A percentile compares a stretch with the other conserved stretches of the same genome.
phyloP scores from a whole-genome alignment of 2,888 invertebrate genomes.

The Tigriopus californicus region DNA sequence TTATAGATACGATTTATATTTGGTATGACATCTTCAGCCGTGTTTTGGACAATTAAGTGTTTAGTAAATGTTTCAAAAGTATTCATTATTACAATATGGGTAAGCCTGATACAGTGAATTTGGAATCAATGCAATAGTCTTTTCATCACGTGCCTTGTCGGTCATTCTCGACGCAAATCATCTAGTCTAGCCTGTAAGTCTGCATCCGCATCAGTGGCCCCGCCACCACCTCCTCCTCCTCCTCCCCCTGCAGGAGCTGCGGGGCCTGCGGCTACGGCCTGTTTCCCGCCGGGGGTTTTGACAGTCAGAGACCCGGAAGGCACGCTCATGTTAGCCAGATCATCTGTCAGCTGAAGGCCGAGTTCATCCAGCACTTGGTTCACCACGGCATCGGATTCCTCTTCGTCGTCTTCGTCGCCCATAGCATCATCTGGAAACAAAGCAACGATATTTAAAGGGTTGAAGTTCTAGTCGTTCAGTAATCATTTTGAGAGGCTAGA shows the following conservation, averaged over 20 bases:
- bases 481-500: too few relatives aligned
- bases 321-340: constrained; percentile 67
- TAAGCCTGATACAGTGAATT: not conserved
- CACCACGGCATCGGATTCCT: constrained; percentile 89
- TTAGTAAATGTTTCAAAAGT: too few relatives aligned
- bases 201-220: constrained; percentile 60
- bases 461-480: too few relatives aligned
- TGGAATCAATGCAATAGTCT: not conserved
- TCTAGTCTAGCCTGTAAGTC: constrained; percentile 91
- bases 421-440: constrained; percentile 69
- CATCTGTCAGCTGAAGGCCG: constrained; percentile 82
- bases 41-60: too few relatives aligned
- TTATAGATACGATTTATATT: too few relatives aligned
- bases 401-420: constrained; percentile 94
- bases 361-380: constrained; percentile 91
- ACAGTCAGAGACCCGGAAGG: constrained; percentile 36
- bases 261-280: constrained; percentile 39
- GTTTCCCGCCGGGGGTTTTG: constrained; percentile 35
- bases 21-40: too few relatives aligned
- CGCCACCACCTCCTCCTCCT: not conserved
- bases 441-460: not conserved
- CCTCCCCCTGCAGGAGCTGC: constrained; percentile 14
- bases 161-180: constrained; percentile 66
- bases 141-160: too few relatives aligned
- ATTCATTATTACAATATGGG: too few relatives aligned